A percentile compares a stretch with the other conserved stretches of the same genome.
Conservation (phyloP, 2,888 invertebrate species). For the Ophioninae sp. region DNA sequence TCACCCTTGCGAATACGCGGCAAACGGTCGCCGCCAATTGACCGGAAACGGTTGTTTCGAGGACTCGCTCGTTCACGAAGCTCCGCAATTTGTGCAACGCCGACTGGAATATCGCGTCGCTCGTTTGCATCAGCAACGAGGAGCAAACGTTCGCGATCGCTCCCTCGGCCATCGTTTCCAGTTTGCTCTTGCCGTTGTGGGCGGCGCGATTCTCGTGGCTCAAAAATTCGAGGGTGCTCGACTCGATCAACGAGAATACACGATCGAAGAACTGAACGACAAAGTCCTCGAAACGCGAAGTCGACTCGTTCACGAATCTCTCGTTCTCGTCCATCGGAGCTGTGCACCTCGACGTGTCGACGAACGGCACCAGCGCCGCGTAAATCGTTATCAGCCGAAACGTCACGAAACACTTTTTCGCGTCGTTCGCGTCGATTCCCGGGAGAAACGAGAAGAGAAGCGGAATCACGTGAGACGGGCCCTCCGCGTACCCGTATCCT, state of each 20-base stretch:
- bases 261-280: constrained; percentile 92
- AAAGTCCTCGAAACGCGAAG: constrained; percentile 94
- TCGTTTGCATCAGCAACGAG: constrained; percentile 88
- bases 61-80: constrained; percentile 88
- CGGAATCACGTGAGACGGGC: constrained; percentile 91
- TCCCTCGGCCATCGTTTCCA: constrained; percentile 88
- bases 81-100: constrained; percentile 89
- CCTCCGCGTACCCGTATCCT: constrained; percentile 86
- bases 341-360: constrained; percentile 91
- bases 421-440: constrained; percentile 95
- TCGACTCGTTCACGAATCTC: constrained; percentile 88
- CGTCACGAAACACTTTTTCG: constrained; percentile 88
- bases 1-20: constrained; percentile 85
- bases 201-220: constrained; percentile 82
- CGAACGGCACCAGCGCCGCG: constrained; percentile 89
- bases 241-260: constrained; percentile 87
- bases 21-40: constrained; percentile 89
- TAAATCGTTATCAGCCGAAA: constrained; percentile 91
- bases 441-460: constrained; percentile 91
- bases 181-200: constrained; percentile 84
- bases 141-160: constrained; percentile 87
- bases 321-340: constrained; percentile 90
- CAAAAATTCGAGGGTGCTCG: constrained; percentile 86
- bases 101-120: constrained; percentile 83
- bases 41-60: constrained; percentile 93